A percentile compares a stretch with the other conserved stretches of the same genome.
phyloP scores from a whole-genome alignment of 2,113 vertebrate species.

The Setophaga petechia region DNA sequence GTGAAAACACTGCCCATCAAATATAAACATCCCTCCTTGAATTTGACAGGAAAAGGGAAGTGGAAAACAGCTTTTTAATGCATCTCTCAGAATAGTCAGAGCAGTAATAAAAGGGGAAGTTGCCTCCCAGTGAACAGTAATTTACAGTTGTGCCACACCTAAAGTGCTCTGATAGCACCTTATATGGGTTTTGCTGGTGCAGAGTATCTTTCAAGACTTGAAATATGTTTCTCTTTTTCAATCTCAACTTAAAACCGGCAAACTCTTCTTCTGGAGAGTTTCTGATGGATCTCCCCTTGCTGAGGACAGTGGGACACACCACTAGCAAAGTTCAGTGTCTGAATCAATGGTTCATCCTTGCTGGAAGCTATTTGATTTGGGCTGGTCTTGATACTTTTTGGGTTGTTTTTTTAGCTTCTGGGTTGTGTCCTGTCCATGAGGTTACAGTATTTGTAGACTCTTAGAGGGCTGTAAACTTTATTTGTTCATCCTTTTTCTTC shows the following conservation, averaged over 20 bases:
- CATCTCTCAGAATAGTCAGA: background rate
- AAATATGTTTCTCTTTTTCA: background rate
- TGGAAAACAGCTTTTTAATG: background rate
- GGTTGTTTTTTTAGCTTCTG: background rate
- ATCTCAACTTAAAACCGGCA: background rate
- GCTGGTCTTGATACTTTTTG: background rate
- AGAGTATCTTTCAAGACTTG: background rate
- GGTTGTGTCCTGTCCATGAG: background rate
- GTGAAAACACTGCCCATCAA: background rate
- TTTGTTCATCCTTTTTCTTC: background rate
- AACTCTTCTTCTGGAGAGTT: background rate
- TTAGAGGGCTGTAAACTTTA: background rate
- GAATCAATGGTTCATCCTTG: background rate
- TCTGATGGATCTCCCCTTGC: background rate
- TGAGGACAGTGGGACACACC: background rate
- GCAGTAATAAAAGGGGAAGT: background rate
- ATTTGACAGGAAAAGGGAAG: background rate
- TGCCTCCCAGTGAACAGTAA: background rate
- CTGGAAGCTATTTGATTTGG: background rate
- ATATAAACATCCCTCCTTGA: background rate
- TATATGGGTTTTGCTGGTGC: background rate
- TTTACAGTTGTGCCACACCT: background rate
- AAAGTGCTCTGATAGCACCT: background rate
- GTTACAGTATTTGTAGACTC: background rate
- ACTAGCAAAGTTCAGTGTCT: background rate